phyloP scores from a whole-genome alignment of 1,140 invertebrate species.

The Drosophila pseudoananassae region DNA sequence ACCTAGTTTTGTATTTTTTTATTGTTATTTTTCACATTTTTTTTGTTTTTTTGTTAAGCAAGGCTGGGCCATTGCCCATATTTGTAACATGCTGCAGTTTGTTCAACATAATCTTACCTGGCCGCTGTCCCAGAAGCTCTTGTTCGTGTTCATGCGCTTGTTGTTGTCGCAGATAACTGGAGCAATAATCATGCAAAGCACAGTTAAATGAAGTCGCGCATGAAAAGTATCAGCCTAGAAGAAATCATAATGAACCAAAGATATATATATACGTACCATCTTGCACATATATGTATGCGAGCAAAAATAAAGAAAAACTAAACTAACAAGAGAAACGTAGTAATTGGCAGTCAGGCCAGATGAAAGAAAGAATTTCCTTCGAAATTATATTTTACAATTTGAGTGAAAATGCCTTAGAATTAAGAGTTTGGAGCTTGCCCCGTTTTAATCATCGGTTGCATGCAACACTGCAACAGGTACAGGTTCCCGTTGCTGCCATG shows the following conservation, averaged over 20 bases:
- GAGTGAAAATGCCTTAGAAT: slow-evolving; percentile 74
- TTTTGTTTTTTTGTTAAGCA: neutral
- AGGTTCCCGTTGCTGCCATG: slow-evolving; percentile 52
- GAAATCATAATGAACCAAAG: slow-evolving; percentile 36
- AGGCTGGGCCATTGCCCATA: slow-evolving; percentile 34
- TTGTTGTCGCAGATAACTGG: slow-evolving; percentile 64
- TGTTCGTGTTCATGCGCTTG: slow-evolving; percentile 34
- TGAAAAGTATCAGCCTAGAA: slow-evolving; percentile 59
- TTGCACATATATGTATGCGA: neutral
- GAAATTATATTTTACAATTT: slow-evolving; percentile 76
- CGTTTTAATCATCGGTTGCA: slow-evolving; percentile 78
- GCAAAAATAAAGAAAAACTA: slow-evolving; percentile 24
- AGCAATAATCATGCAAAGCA: slow-evolving; percentile 77
- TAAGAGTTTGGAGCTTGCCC: slow-evolving; percentile 63
- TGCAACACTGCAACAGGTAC: slow-evolving; percentile 65
- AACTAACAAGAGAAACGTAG: slow-evolving; percentile 63
- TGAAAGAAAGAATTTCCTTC: slow-evolving; percentile 65
- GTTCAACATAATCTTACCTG: slow-evolving; percentile 50
- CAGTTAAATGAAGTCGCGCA: slow-evolving; percentile 77
- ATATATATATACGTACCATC: neutral
- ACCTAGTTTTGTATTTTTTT: slow-evolving; percentile 24
- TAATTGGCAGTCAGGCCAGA: slow-evolving; percentile 53
- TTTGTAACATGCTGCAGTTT: slow-evolving; percentile 47
- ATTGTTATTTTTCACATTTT: too few relatives aligned
- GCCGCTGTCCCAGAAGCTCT: slow-evolving; percentile 41